Evolutionary conservation across 2,888 invertebrate species (phyloP).

Genomic region (Mimachlamys varia): DNA sequence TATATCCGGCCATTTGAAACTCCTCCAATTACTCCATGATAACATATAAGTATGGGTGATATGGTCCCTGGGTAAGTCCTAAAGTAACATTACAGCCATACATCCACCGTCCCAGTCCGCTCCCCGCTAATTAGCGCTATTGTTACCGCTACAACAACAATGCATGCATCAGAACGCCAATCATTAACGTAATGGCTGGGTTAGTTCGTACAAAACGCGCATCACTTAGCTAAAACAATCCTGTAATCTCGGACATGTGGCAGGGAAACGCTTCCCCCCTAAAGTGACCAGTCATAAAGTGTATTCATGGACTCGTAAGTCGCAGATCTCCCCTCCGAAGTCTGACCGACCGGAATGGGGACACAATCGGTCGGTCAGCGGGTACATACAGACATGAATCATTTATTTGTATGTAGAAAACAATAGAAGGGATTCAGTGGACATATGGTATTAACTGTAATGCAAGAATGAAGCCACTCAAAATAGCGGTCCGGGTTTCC

Average conservation of each 20-base stretch:
- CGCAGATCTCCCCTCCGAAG: neutral
- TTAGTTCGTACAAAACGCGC: neutral
- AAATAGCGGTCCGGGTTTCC: neutral
- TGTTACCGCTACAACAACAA: constrained; percentile 20
- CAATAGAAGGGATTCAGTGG: neutral
- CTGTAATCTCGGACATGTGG: neutral
- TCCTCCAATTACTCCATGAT: neutral
- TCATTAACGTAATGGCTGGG: constrained; percentile 13
- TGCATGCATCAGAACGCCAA: neutral
- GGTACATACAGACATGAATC: neutral
- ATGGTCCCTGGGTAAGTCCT: neutral
- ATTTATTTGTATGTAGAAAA: neutral
- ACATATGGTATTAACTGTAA: neutral
- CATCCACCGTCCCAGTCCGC: neutral
- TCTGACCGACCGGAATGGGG: neutral
- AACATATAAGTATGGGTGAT: constrained; percentile 17
- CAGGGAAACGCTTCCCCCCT: neutral
- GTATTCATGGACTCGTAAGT: neutral
- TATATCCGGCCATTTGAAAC: neutral
- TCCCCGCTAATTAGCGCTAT: constrained; percentile 27
- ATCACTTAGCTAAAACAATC: constrained; percentile 20
- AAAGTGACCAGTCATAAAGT: neutral
- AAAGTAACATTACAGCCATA: neutral
- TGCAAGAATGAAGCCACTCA: neutral
- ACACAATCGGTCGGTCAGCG: neutral